These are phyloP conservation scores for Marisa cornuarietis DNA, from an alignment of 1,140 invertebrate species.

Conservation along the genomic window DNA sequence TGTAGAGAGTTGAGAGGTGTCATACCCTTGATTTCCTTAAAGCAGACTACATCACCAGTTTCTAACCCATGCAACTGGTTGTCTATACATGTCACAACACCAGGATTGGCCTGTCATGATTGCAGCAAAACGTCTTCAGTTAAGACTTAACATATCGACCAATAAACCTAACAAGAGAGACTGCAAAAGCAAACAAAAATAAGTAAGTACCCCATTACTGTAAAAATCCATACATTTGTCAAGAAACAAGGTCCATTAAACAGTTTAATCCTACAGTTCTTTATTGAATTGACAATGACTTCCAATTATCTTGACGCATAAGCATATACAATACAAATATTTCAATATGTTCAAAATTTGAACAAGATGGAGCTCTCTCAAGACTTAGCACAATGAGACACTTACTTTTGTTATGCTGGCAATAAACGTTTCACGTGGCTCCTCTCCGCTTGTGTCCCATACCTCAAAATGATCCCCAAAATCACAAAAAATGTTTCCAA, in stretches of 20 bases:
- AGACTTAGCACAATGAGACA: too few relatives aligned
- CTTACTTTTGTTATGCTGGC: constrained; percentile 60
- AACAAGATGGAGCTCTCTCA: too few relatives aligned
- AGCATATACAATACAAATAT: too few relatives aligned
- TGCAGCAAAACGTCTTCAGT: neutral
- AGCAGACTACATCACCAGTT: constrained; percentile 60
- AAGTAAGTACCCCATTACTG: neutral
- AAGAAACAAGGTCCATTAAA: too few relatives aligned
- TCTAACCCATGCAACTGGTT: constrained; percentile 61
- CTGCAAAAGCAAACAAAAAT: neutral
- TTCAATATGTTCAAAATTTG: too few relatives aligned
- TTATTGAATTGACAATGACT: too few relatives aligned
- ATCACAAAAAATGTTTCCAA: constrained; percentile 61
- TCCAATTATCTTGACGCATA: too few relatives aligned
- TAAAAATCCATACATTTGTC: too few relatives aligned
- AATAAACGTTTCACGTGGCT: constrained; percentile 63
- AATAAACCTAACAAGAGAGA: neutral
- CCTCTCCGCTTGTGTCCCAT: constrained; percentile 63
- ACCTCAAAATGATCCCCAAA: constrained; percentile 66
- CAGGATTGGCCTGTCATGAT: constrained; percentile 53
- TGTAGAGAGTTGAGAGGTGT: constrained; percentile 56
- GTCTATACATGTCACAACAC: constrained; percentile 61
- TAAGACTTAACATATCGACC: neutral
- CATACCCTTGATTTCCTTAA: constrained; percentile 65
- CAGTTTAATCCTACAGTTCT: too few relatives aligned